phyloP scores from a whole-genome alignment of 2,113 vertebrate species.

The Scalopus aquaticus region DNA sequence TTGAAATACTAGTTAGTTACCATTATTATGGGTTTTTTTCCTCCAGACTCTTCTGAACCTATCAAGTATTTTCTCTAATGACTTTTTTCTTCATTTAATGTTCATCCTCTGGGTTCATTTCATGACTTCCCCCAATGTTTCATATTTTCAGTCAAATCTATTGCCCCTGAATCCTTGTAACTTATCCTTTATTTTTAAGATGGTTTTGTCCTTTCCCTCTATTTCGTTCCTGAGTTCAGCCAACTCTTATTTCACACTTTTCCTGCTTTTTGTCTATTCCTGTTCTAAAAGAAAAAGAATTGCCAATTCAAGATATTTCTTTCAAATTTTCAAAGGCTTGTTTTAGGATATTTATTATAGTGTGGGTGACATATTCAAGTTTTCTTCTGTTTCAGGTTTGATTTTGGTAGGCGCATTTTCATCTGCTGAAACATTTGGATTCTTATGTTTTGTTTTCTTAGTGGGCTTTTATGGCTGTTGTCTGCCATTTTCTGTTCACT shows the following conservation, averaged over 20 bases:
- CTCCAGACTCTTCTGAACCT: not conserved
- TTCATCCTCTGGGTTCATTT: not conserved
- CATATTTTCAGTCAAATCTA: not conserved
- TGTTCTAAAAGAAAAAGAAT: not conserved
- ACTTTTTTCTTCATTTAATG: conserved; percentile 9
- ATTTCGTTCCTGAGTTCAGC: not conserved
- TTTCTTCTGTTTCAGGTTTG: not conserved
- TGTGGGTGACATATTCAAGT: not conserved
- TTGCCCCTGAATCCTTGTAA: not conserved
- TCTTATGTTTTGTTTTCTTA: not conserved
- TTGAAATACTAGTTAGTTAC: conserved; percentile 1
- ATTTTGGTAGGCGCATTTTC: not conserved
- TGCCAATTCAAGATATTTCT: not conserved
- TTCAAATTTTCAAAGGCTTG: not conserved
- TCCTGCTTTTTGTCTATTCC: not conserved
- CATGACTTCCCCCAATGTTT: not conserved
- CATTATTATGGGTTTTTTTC: not conserved
- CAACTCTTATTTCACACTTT: not conserved
- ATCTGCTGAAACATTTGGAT: not conserved
- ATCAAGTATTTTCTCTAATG: not conserved
- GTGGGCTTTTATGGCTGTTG: not conserved
- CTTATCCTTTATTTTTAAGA: not conserved
- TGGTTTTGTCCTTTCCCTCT: not conserved
- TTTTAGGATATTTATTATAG: not conserved
- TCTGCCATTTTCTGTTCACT: conserved; percentile 66